Evolutionary conservation across 2,888 invertebrate species (phyloP), one percentile per base, ranked within the genome.

Genomic region (Heteromurus nitidus): DNA sequence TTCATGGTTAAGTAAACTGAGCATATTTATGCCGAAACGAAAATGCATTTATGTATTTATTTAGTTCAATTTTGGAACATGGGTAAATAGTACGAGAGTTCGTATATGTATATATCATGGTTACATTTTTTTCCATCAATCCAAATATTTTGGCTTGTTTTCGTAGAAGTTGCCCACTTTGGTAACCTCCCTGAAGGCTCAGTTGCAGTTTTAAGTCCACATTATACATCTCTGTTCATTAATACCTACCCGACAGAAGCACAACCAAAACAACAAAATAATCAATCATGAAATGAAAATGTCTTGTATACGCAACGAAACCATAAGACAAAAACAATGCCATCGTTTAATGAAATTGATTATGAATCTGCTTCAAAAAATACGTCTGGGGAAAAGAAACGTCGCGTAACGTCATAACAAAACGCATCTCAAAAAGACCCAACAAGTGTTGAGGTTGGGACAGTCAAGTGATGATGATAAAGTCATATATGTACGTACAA

Each of bases 71-170:
- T n/a, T 36, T 36, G 36, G 36, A 36, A 36, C 9, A 36, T 7
- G 36, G 13, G 36, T 36, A 36, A 9, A 13, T 7, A 9, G 7
- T 36, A 9, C 36, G 13, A 36, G 36, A 36, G 9, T 36, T 36
- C n/a, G n/a, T n/a, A n/a, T 36, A 36, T 36, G 36, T 36, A 36
- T 36, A 9, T 9, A 36, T 36, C 13, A 9, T 36, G 36, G 36
- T 36, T 36, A 13, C 13, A 36, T 13, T 13, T 9, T 36, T 36
- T 50, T 50, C 50, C 50, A 50, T 13, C 50, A 50, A 58, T 58
- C 58, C 18, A 58, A 58, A 58, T 64, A 64, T 64, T 64, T 64
- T 64, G 36, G 24, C 36, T 64, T 64, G 64, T 36, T 36, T 64
- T 64, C 24, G 36, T 11, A n/a, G 36, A 64, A 64, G 13, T 11